These are phyloP conservation scores for Epinotia nisella DNA, from an alignment of 2,888 invertebrate species.

Conservation along the genomic window DNA sequence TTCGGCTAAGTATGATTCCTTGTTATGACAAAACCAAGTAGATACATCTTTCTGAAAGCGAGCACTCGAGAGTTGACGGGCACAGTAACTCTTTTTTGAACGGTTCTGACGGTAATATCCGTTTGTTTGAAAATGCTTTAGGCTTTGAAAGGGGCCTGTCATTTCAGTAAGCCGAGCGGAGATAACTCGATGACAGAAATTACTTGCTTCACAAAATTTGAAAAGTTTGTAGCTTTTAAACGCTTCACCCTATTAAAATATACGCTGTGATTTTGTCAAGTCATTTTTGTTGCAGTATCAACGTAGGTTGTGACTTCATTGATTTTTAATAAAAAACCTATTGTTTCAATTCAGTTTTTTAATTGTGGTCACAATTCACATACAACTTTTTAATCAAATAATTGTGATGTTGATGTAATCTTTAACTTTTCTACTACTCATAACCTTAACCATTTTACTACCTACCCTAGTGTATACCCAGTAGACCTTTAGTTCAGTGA, in stretches of 20 bases:
- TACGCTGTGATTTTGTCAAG: slow-evolving; percentile 26
- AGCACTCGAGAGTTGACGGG: slow-evolving; percentile 6
- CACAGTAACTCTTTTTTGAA: slow-evolving; percentile 50
- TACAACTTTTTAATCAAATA: not conserved
- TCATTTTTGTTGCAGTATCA: not conserved
- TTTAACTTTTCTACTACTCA: not conserved
- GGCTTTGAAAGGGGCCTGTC: slow-evolving; percentile 53
- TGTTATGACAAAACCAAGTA: not conserved
- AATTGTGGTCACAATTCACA: not conserved
- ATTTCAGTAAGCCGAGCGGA: slow-evolving; percentile 47
- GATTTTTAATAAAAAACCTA: not conserved
- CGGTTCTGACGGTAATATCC: slow-evolving; percentile 64
- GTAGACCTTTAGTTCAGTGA: not conserved
- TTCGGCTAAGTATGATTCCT: not conserved
- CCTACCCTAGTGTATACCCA: not conserved
- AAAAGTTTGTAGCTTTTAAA: slow-evolving; percentile 41
- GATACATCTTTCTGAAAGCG: not conserved
- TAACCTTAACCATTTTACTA: not conserved
- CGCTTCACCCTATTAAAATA: slow-evolving; percentile 28
- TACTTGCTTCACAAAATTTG: slow-evolving; percentile 49
- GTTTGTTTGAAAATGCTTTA: slow-evolving; percentile 58
- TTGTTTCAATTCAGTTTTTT: not conserved
- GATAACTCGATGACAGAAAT: slow-evolving; percentile 51
- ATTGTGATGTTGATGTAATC: not conserved
- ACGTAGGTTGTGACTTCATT: not conserved